Conservation (phyloP, 2,797 vertebrate species). For the Pipistrellus nathusii region DNA sequence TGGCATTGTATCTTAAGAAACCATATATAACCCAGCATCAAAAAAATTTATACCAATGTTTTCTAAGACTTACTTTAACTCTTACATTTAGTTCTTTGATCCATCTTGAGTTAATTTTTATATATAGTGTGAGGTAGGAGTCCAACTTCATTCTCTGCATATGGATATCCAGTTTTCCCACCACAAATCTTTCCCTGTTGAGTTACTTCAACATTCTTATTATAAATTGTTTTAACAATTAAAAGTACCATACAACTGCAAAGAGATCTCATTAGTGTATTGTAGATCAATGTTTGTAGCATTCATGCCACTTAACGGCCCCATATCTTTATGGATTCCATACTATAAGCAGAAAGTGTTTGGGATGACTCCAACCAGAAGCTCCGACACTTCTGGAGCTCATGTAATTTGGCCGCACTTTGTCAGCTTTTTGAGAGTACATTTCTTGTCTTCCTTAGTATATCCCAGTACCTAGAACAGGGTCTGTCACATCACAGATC, state of each 20-base stretch:
- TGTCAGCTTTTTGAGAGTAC: neutral
- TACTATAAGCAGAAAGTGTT: neutral
- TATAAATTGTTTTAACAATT: constrained; percentile 33
- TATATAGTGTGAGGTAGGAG: neutral
- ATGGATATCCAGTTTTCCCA: constrained; percentile 14
- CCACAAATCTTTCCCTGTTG: neutral
- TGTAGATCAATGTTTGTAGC: neutral
- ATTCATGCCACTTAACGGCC: neutral
- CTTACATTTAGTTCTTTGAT: neutral
- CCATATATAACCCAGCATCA: neutral
- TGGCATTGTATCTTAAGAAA: neutral
- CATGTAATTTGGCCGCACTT: constrained; percentile 11
- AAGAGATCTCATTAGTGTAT: neutral
- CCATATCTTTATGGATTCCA: neutral
- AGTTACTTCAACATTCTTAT: neutral
- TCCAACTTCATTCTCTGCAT: neutral
- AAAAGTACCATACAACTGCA: neutral
- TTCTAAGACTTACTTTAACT: neutral
- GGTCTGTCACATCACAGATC: neutral
- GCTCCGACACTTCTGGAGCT: neutral
- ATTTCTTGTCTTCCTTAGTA: neutral
- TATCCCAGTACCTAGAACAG: neutral
- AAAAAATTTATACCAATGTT: neutral
- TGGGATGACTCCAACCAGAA: neutral
- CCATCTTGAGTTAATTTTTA: constrained; percentile 23